Base-by-base conservation (phyloP, 2,888 invertebrate genomes). In the Cosmia trapezina region DNA sequence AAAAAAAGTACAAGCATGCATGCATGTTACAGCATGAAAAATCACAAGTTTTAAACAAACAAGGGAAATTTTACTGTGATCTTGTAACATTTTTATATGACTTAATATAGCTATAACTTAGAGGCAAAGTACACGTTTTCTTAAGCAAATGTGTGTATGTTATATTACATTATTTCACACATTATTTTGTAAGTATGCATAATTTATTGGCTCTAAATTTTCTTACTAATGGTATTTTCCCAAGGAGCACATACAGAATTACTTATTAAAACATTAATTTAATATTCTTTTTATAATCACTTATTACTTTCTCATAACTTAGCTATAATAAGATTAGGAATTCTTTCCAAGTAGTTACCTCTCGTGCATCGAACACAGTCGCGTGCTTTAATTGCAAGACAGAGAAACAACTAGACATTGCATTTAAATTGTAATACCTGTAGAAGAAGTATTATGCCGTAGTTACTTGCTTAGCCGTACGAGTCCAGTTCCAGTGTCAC, bases 81-180 rank as follows among this genome's bases (percentile, higher is more conserved):
- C 61, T 56, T 57, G 22, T 51, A 56, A 51, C 74, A 69, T 79
- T 28, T 28, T 74, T 63, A 60, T 51, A 65, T 57, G 80, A 59
- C 73, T 71, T 73, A 76, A 76, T 76, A 76, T 28, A 37, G 37
- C 4, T 37, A 37, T 28, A 28, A 28, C 72, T 74, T 71, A 78
- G 71, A 76, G 76, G 57, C 63, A 66, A 78, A 77, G 67, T 83
- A 73, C 71, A 79, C 71, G 68, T 80, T 80, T 83, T 78, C 76
- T 77, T 78, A 72, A 69, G 66, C 71, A 75, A 78, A 80, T 75
- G 45, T 71, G 37, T 73, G 56, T 62, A 62, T 71, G 57, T 81
- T 77, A 75, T 73, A 77, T 78, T 80, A 78, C 66, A 74, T 74
- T 77, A 70, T 81, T 28, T 66, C 57, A 76, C 74, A 76, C 51